phyloP scores from a whole-genome alignment of 2,113 vertebrate species.

The Corythaeola cristata region DNA sequence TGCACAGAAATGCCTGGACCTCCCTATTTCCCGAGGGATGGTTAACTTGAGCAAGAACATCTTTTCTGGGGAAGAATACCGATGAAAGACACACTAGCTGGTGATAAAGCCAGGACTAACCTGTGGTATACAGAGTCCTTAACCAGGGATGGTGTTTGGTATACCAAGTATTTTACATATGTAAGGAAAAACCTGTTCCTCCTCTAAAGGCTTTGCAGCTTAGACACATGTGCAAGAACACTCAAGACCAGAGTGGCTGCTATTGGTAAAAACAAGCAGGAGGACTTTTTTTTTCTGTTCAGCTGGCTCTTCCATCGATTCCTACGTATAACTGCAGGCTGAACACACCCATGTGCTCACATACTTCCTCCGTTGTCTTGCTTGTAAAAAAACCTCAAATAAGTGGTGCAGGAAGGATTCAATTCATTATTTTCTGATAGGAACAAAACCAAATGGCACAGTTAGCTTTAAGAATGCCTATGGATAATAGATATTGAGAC shows the following conservation, averaged over 20 bases:
- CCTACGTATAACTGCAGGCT: not conserved
- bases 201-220: not conserved
- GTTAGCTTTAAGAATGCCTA: not conserved
- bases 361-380: not conserved
- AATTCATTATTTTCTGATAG: not conserved
- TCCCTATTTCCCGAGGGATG: not conserved
- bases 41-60: not conserved
- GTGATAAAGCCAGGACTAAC: not conserved
- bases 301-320: not conserved
- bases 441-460: not conserved
- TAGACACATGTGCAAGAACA: not conserved
- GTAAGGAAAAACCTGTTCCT: not conserved
- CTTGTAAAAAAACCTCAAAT: not conserved
- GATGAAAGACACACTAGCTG: not conserved
- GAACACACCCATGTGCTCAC: not conserved
- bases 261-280: not conserved
- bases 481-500: not conserved
- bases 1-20: not conserved
- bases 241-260: not conserved
- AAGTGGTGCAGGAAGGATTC: not conserved
- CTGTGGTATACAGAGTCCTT: not conserved
- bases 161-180: accelerated
- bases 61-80: not conserved
- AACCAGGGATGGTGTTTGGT: not conserved
- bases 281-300: not conserved